These are phyloP conservation scores for Melanostigma gelatinosum DNA, from an alignment of 2,113 vertebrate species.

Conservation along the genomic window DNA sequence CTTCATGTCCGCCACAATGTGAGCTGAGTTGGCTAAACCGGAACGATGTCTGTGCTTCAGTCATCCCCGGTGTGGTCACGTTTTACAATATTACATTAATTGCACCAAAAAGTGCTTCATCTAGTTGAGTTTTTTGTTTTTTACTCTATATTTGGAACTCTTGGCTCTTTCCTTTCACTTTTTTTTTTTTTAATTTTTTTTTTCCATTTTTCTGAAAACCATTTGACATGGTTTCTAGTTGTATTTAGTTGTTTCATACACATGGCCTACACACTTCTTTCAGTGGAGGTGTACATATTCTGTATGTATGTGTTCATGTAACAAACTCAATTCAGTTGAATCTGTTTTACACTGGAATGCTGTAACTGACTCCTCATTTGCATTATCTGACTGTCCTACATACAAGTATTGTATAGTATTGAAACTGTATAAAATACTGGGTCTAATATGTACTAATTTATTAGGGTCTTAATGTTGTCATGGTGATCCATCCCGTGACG, in stretches of 20 bases:
- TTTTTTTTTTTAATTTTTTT: too few species aligned
- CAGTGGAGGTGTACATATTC: conserved; percentile 20
- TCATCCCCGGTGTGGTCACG: neutral
- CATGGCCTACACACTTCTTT: neutral
- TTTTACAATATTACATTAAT: neutral
- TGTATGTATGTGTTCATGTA: neutral
- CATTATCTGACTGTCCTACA: neutral
- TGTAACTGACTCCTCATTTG: conserved; percentile 3
- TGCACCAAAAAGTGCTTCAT: neutral
- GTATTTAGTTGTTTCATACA: neutral
- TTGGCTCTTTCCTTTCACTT: neutral
- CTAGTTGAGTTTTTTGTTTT: neutral
- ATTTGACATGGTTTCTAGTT: neutral
- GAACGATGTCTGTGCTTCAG: neutral
- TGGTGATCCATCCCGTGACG: neutral
- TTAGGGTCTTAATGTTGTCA: neutral
- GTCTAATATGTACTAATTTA: neutral
- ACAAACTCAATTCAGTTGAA: neutral
- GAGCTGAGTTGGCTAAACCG: neutral
- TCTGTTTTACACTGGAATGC: neutral
- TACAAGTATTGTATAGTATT: neutral
- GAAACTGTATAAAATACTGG: neutral
- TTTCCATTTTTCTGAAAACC: neutral
- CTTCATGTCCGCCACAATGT: neutral
- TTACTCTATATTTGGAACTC: neutral